Conservation (phyloP, 2,797 vertebrate genomes). For the Threskiornis aethiopicus region DNA sequence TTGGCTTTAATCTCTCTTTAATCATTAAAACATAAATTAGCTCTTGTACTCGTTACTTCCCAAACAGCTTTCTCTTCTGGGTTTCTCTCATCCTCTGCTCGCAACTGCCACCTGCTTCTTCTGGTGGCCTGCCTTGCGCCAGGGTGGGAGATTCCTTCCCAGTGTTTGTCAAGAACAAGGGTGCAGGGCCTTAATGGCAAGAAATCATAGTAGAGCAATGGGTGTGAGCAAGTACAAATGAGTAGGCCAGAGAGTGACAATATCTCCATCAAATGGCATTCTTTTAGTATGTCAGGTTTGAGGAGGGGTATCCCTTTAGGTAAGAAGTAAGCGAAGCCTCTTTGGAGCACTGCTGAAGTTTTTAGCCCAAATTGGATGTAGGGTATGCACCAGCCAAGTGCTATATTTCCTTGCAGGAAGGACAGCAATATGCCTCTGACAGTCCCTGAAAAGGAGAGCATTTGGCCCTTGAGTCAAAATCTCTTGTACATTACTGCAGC, state of each 20-base stretch:
- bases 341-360: not conserved
- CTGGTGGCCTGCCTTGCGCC: not conserved
- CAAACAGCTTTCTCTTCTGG: conserved; percentile 59
- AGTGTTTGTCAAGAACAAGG: not conserved
- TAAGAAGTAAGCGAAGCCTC: not conserved
- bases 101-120: conserved; percentile 66
- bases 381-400: accelerated
- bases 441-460: not conserved
- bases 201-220: not conserved
- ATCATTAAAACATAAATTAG: conserved; percentile 73
- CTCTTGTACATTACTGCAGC: not conserved
- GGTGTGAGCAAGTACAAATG: not conserved
- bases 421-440: not conserved
- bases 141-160: not conserved
- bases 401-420: not conserved
- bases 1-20: conserved; percentile 71
- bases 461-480: not conserved
- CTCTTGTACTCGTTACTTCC: conserved; percentile 52
- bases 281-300: not conserved
- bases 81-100: conserved; percentile 43
- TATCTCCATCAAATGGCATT: not conserved
- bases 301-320: not conserved
- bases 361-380: not conserved
- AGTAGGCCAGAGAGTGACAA: not conserved
- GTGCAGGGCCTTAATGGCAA: not conserved